Evolutionary conservation across 2,797 vertebrate genomes (phyloP).

Genomic region (Potorous gilbertii): DNA sequence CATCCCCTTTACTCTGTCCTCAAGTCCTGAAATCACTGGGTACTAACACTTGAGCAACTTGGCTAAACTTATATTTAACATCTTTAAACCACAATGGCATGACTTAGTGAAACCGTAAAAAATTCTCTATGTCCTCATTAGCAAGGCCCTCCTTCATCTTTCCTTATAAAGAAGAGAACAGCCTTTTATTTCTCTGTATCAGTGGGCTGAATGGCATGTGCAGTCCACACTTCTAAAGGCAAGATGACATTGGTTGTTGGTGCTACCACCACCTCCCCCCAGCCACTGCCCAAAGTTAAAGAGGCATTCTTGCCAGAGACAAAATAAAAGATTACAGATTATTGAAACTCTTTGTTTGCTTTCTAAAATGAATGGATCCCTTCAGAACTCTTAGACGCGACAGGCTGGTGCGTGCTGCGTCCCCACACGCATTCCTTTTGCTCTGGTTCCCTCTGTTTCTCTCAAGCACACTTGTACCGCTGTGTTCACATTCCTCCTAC

Average conservation of each 20-base stretch:
- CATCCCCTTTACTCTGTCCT: background rate
- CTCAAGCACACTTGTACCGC: conserved; percentile 59
- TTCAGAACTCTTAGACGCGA: conserved; percentile 78
- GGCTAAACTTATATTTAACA: conserved; percentile 15
- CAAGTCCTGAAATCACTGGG: conserved; percentile 54
- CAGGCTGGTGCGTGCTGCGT: conserved; percentile 51
- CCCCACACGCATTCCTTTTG: conserved; percentile 76
- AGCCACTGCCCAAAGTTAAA: conserved; percentile 19
- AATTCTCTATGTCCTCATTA: conserved; percentile 14
- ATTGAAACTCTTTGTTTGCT: conserved; percentile 73
- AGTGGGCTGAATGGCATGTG: conserved; percentile 75
- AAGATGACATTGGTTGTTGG: conserved; percentile 36
- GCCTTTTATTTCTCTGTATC: conserved; percentile 51
- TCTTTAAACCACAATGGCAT: background rate
- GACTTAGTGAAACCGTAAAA: conserved; percentile 46
- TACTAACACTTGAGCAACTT: conserved; percentile 36
- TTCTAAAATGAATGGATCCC: conserved; percentile 82
- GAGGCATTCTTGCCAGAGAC: conserved; percentile 65
- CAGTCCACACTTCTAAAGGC: conserved; percentile 35
- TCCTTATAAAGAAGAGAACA: conserved; percentile 54
- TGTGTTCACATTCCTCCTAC: conserved; percentile 78
- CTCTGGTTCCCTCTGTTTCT: conserved; percentile 47
- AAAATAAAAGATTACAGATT: conserved; percentile 72
- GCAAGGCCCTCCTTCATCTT: conserved; percentile 31
- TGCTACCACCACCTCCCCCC: background rate